Conservation (phyloP, 2,888 invertebrate genomes). For the Ochropleura leucogaster region DNA sequence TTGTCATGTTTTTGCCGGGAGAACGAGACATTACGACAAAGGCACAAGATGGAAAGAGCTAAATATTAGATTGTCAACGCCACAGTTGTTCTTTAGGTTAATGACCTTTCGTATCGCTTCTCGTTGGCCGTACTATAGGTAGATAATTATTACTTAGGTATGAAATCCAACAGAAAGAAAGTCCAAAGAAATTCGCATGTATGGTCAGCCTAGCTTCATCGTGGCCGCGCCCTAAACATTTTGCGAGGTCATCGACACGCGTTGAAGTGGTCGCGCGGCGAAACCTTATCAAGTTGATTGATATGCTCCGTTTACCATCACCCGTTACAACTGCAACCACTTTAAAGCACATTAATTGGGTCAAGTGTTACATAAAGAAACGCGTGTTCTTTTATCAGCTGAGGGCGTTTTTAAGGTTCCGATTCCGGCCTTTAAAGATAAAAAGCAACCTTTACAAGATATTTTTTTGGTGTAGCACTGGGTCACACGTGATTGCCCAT, state of each 20-base stretch:
- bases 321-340: constrained; percentile 45
- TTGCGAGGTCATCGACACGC: constrained; percentile 52
- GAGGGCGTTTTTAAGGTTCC: constrained; percentile 2
- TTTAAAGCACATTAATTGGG: constrained; percentile 38
- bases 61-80: no score
- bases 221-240: constrained; percentile 48
- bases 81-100: no score
- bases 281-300: constrained; percentile 60
- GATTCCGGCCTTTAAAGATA: neutral
- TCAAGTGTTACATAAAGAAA: constrained; percentile 34
- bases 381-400: constrained; percentile 16
- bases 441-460: neutral
- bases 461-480: constrained; percentile 2
- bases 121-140: no score
- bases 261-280: constrained; percentile 38
- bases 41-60: no score
- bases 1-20: no score
- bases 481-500: constrained; percentile 17
- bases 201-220: neutral
- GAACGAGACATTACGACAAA: no score
- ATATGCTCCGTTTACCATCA: constrained; percentile 42
- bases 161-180: neutral
- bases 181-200: neutral
- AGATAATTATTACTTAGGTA: neutral
- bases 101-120: no score